Evolutionary conservation across 2,113 vertebrate genomes (phyloP).

Genomic region (Hippolais icterina): DNA sequence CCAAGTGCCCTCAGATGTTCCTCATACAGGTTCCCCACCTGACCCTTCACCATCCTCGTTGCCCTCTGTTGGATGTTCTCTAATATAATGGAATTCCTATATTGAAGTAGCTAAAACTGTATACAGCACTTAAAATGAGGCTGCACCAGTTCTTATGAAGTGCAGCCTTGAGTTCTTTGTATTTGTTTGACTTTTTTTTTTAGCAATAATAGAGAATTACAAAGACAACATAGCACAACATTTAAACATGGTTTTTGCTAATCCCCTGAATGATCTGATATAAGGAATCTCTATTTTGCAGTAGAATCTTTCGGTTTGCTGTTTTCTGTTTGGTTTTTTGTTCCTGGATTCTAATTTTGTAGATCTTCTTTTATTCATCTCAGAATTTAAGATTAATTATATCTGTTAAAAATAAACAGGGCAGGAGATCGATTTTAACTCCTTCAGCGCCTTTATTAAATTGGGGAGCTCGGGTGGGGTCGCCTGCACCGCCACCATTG

Average conservation of each 20-base stretch:
- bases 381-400: not conserved
- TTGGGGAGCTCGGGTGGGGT: too few species aligned
- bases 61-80: not conserved
- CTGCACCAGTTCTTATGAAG: not conserved
- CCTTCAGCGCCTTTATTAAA: too few species aligned
- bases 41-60: not conserved
- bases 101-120: not conserved
- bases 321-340: not conserved
- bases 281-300: not conserved
- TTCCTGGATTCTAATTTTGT: not conserved
- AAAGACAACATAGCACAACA: not conserved
- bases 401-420: too few species aligned
- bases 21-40: fast-evolving
- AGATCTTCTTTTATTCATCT: not conserved
- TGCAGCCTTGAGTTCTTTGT: not conserved
- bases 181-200: not conserved
- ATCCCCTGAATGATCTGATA: not conserved
- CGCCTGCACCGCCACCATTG: too few species aligned
- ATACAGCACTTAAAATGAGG: not conserved
- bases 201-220: not conserved
- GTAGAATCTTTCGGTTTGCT: not conserved
- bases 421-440: too few species aligned
- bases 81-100: not conserved
- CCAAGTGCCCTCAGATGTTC: fast-evolving
- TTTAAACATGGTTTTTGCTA: not conserved